Conservation (phyloP, 2,797 vertebrate species). For the Helicolenus hilgendorfi region DNA sequence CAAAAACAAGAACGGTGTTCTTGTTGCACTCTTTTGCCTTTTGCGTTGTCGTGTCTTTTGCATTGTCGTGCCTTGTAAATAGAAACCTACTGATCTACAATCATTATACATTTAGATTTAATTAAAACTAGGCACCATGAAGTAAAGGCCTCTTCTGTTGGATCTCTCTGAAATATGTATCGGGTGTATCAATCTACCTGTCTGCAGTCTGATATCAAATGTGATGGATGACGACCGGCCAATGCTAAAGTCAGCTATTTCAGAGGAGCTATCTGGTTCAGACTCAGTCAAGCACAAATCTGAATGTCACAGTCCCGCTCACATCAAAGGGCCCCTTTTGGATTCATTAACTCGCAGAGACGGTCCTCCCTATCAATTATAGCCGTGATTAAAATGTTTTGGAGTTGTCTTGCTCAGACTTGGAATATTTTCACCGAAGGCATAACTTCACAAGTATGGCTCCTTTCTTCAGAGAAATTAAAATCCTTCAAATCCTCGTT, state of each 20-base stretch:
- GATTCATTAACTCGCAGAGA: constrained; percentile 83
- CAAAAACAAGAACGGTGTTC: background rate
- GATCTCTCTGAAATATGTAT: constrained; percentile 60
- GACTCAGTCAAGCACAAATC: constrained; percentile 78
- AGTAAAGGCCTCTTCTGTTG: constrained; percentile 19
- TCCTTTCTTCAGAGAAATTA: constrained; percentile 53
- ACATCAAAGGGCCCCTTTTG: constrained; percentile 83
- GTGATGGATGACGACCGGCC: constrained; percentile 82
- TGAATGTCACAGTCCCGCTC: constrained; percentile 84
- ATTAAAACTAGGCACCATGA: constrained; percentile 17
- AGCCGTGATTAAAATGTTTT: constrained; percentile 82
- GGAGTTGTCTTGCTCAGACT: constrained; percentile 64
- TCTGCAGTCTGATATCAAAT: constrained; percentile 76
- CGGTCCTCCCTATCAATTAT: constrained; percentile 81
- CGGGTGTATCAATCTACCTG: constrained; percentile 79
- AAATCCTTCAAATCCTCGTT: constrained; percentile 26
- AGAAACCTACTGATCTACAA: background rate
- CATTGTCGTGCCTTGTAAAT: background rate
- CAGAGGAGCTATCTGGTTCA: constrained; percentile 79
- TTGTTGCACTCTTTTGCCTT: background rate
- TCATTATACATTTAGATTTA: constrained; percentile 22
- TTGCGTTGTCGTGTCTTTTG: too few species aligned
- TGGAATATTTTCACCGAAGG: constrained; percentile 65
- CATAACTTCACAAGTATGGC: constrained; percentile 57
- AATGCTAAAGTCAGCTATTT: constrained; percentile 84